These are phyloP conservation scores for Falco concolor DNA, from an alignment of 2,797 vertebrate genomes.

Conservation along the genomic window DNA sequence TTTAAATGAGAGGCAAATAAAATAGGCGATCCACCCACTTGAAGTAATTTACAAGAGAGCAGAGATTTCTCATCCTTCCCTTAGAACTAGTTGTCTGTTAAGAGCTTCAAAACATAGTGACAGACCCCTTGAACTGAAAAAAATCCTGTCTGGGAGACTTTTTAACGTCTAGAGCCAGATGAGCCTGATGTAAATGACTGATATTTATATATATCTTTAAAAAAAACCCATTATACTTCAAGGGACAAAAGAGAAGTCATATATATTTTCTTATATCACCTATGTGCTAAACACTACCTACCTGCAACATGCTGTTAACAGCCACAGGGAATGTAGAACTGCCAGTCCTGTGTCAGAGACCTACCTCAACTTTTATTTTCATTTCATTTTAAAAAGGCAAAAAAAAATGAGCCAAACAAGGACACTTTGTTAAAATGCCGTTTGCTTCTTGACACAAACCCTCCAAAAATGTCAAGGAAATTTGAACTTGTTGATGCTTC, in stretches of 20 bases:
- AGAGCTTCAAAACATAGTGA: not conserved
- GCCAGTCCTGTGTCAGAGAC: not conserved
- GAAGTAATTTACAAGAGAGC: not conserved
- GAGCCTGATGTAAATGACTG: not conserved
- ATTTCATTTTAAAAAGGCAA: not conserved
- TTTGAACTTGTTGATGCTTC: not conserved
- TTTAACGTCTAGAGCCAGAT: not conserved
- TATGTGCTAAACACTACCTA: not conserved
- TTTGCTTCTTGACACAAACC: not conserved
- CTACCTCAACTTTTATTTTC: not conserved
- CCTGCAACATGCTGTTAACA: not conserved
- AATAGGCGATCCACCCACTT: not conserved
- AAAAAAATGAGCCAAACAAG: not conserved
- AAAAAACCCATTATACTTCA: not conserved
- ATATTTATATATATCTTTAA: not conserved
- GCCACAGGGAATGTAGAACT: not conserved
- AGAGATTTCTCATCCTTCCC: not conserved
- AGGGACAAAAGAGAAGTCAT: not conserved
- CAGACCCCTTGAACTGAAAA: not conserved
- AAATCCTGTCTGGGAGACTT: not conserved
- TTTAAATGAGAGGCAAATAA: conserved; percentile 32
- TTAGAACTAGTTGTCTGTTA: not conserved
- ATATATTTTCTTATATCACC: not conserved
- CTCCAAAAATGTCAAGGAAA: not conserved
- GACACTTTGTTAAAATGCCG: not conserved